Percentiles rank a stretch among this genome's conserved stretches.
phyloP scores from a whole-genome alignment of 2,888 invertebrate species.

The Cerceris ruficornis region DNA sequence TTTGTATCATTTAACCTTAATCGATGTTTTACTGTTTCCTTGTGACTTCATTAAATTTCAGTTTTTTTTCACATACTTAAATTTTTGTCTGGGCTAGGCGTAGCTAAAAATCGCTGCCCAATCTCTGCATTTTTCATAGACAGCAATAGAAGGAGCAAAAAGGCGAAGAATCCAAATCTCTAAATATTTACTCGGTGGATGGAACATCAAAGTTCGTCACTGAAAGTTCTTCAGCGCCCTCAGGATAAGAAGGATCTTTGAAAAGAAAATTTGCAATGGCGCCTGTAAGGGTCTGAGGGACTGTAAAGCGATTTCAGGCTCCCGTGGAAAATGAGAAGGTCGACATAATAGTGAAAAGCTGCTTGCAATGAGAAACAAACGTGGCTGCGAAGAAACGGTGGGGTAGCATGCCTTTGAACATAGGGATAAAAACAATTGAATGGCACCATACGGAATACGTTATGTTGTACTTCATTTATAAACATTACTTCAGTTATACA shows the following conservation, averaged over 20 bases:
- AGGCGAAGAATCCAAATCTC: not conserved
- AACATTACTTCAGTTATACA: too few relatives aligned
- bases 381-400: not conserved
- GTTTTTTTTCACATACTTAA: too few relatives aligned
- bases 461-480: too few relatives aligned
- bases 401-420: not conserved
- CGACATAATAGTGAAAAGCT: conserved; percentile 27
- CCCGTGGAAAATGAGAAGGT: conserved; percentile 18
- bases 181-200: not conserved
- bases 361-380: conserved; percentile 5
- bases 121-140: not conserved
- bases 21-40: too few relatives aligned
- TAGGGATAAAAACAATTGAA: too few relatives aligned
- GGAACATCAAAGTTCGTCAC: conserved; percentile 15
- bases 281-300: not conserved
- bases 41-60: too few relatives aligned
- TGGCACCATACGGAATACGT: too few relatives aligned
- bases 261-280: conserved; percentile 6
- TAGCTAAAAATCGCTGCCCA: too few relatives aligned
- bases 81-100: too few relatives aligned
- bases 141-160: not conserved
- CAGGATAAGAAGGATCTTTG: not conserved
- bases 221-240: conserved; percentile 16
- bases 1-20: too few relatives aligned
- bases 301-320: not conserved